Percentiles rank a stretch among this genome's conserved stretches.
These are phyloP conservation scores for Melinopterus prodromus DNA, from an alignment of 2,888 invertebrate genomes.

Conservation along the genomic window DNA sequence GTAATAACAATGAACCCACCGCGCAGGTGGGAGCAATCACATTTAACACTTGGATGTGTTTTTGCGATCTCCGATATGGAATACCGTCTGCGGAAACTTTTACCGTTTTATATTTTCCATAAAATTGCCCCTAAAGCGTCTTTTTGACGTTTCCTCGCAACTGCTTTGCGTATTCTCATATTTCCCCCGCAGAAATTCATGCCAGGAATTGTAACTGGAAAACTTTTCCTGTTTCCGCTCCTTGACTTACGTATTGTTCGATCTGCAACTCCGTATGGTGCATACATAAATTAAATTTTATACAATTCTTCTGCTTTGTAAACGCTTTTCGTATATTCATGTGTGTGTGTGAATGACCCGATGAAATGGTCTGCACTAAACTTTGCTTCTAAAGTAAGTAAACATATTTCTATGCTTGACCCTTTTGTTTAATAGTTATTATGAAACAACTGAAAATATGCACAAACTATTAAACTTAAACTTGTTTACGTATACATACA, in stretches of 20 bases:
- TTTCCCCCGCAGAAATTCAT: not conserved
- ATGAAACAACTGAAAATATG: no score
- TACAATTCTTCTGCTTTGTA: not conserved
- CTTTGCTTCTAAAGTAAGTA: no score
- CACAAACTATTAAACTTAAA: no score
- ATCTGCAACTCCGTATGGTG: not conserved
- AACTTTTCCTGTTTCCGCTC: not conserved
- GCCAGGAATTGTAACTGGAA: not conserved
- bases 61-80: not conserved
- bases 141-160: not conserved
- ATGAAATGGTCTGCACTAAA: no score
- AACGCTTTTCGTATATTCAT: not conserved
- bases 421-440: no score
- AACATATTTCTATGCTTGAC: no score
- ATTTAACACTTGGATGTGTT: not conserved
- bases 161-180: not conserved
- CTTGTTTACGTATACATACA: no score
- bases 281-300: not conserved
- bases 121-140: conserved; percentile 4
- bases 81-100: not conserved
- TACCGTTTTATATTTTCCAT: not conserved
- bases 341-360: not conserved
- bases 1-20: not conserved
- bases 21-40: not conserved
- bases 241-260: conserved; percentile 4